Conservation (phyloP, 2,797 vertebrate genomes). For the Liasis olivaceus region DNA sequence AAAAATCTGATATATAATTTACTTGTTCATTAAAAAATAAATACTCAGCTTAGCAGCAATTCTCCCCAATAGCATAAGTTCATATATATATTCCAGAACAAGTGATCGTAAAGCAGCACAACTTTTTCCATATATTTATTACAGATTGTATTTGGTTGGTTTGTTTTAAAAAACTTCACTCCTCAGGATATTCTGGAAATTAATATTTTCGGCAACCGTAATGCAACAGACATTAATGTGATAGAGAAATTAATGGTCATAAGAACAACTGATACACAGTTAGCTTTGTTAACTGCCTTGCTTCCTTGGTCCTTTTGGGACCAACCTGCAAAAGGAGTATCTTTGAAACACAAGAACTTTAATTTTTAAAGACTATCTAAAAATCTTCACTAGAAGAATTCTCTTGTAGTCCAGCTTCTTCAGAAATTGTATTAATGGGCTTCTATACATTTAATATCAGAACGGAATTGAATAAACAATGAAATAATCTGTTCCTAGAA, state of each 20-base stretch:
- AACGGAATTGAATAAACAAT: neutral
- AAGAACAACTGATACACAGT: neutral
- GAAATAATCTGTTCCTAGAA: neutral
- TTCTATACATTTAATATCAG: neutral
- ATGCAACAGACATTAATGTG: neutral
- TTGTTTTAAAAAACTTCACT: neutral
- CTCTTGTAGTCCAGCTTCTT: neutral
- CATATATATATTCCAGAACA: neutral
- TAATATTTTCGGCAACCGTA: neutral
- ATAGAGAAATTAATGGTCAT: neutral
- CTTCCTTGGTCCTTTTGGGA: neutral
- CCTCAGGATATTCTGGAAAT: neutral
- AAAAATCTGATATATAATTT: neutral
- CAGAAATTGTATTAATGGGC: neutral
- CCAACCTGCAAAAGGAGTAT: neutral
- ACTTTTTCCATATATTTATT: neutral
- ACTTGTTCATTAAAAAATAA: neutral
- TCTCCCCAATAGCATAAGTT: neutral
- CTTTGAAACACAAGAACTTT: neutral
- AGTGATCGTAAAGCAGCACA: neutral
- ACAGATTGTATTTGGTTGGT: fast-evolving
- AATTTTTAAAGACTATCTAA: neutral
- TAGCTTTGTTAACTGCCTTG: neutral
- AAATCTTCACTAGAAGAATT: neutral
- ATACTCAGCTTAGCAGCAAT: neutral